These are phyloP conservation scores for Diplosoma virens DNA, from an alignment of 23 tunicate genomes.

Conservation along the genomic window DNA sequence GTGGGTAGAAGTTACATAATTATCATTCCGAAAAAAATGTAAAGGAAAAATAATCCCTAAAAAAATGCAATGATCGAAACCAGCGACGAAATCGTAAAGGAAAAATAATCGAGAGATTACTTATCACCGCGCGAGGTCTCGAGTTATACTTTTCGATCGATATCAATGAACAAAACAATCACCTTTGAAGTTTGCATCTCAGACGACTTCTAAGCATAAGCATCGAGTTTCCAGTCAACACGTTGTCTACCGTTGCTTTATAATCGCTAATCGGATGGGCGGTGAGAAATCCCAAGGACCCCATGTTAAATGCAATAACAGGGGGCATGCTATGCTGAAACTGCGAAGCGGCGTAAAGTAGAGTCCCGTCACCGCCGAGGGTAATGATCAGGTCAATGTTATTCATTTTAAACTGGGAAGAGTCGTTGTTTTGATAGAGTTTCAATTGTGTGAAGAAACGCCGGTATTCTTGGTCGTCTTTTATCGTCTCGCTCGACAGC, in stretches of 20 bases:
- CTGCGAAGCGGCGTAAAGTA: constrained; percentile 65
- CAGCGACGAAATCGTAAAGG: neutral
- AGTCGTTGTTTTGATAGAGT: neutral
- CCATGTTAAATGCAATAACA: constrained; percentile 58
- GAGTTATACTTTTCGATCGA: too few relatives aligned
- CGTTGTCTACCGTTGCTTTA: constrained; percentile 30
- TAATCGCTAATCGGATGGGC: constrained; percentile 37
- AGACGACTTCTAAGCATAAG: constrained; percentile 68
- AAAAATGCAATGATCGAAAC: too few relatives aligned
- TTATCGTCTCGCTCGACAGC: neutral
- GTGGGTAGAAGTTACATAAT: too few relatives aligned
- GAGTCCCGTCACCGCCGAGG: constrained; percentile 86
- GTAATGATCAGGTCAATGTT: constrained; percentile 55
- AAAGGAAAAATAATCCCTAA: too few relatives aligned
- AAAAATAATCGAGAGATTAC: too few relatives aligned
- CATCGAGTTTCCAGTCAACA: constrained; percentile 46
- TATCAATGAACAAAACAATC: too few relatives aligned
- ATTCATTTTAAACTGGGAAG: neutral
- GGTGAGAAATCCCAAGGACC: constrained; percentile 78
- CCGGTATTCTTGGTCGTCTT: neutral
- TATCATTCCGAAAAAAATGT: too few relatives aligned
- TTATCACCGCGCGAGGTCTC: too few relatives aligned
- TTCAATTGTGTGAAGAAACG: neutral
- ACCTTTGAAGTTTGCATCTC: constrained; percentile 57
- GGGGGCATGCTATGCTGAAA: constrained; percentile 81